These are phyloP conservation scores for Diloba caeruleocephala DNA, from an alignment of 2,888 invertebrate genomes.

Conservation along the genomic window DNA sequence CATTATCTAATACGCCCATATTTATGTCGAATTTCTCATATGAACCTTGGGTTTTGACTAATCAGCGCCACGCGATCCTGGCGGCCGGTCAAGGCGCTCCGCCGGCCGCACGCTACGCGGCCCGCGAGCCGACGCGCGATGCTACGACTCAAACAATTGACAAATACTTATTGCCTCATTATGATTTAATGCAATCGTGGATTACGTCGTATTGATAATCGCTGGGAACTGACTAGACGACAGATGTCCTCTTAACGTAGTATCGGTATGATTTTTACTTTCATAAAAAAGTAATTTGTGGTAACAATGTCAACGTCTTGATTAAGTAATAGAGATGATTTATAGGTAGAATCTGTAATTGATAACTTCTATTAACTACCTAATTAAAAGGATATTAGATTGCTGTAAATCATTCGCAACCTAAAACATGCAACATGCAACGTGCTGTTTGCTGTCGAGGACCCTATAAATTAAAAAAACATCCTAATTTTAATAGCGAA, in stretches of 20 bases:
- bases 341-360: constrained; percentile 2
- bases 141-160: constrained; percentile 42
- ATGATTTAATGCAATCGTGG: constrained; percentile 39
- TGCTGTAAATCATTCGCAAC: constrained; percentile 14
- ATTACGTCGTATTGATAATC: constrained; percentile 15
- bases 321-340: neutral
- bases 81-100: constrained; percentile 47
- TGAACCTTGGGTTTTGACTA: constrained; percentile 45
- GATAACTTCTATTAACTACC: neutral
- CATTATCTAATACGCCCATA: constrained; percentile 42
- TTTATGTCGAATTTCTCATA: constrained; percentile 51
- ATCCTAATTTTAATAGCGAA: too few relatives aligned
- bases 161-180: constrained; percentile 46
- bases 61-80: constrained; percentile 49
- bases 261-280: too few relatives aligned
- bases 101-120: constrained; percentile 14
- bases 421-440: constrained; percentile 18
- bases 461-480: too few relatives aligned
- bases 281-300: neutral
- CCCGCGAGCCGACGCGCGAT: constrained; percentile 20
- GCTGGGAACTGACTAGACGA: constrained; percentile 26
- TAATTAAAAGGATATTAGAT: neutral
- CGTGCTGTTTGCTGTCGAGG: too few relatives aligned
- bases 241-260: too few relatives aligned
- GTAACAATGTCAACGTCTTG: neutral